Percentiles rank a stretch among this genome's conserved stretches.
Conservation (phyloP, 2,888 invertebrate genomes). For the Drosophila paracracens region DNA sequence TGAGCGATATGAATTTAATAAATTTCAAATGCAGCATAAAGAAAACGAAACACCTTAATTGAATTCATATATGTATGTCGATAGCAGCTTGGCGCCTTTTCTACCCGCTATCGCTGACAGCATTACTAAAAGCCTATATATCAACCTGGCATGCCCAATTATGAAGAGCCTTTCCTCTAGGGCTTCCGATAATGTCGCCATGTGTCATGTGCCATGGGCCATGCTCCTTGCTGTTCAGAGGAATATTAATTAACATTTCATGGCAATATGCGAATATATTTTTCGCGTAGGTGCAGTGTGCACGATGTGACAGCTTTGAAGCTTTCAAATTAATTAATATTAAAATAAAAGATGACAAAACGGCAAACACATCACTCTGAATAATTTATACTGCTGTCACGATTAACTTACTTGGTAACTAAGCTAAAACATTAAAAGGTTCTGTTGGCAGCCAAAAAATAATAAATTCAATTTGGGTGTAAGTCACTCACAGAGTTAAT, state of each 20-base stretch:
- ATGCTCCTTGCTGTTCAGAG: constrained; percentile 2
- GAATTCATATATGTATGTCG: constrained; percentile 13
- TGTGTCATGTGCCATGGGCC: neutral
- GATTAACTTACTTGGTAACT: constrained; percentile 4
- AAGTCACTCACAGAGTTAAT: constrained; percentile 19
- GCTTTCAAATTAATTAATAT: constrained; percentile 68
- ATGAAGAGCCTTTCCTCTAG: constrained; percentile 1
- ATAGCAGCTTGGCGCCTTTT: constrained; percentile 8
- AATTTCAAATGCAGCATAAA: constrained; percentile 18
- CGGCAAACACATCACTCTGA: neutral
- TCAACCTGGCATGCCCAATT: constrained; percentile 21
- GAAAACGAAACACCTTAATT: constrained; percentile 26
- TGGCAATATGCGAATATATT: constrained; percentile 53
- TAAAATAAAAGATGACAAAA: constrained; percentile 3
- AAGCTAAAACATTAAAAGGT: neutral
- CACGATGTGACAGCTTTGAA: constrained; percentile 26
- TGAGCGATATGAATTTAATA: constrained; percentile 23
- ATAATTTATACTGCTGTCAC: constrained; percentile 39
- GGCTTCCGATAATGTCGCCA: constrained; percentile 7
- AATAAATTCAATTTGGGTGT: constrained; percentile 5
- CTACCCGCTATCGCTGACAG: constrained; percentile 3
- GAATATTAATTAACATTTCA: constrained; percentile 66
- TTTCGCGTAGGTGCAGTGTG: constrained; percentile 23
- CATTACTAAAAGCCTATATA: constrained; percentile 48
- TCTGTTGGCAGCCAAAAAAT: neutral